These are phyloP conservation scores for Carassius carassius DNA, from an alignment of 2,113 vertebrate species.

Conservation along the genomic window DNA sequence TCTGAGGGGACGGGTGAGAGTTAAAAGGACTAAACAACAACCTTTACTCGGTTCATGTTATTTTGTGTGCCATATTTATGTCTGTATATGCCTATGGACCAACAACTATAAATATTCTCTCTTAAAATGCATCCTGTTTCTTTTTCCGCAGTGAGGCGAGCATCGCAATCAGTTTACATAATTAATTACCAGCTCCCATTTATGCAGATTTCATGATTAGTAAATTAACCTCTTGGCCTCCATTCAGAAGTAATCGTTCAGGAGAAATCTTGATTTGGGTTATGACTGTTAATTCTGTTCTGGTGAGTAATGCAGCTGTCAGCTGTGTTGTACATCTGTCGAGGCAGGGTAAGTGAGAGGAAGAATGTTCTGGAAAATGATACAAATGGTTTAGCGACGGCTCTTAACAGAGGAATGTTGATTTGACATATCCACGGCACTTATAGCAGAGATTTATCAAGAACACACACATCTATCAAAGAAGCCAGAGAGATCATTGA, in stretches of 20 bases:
- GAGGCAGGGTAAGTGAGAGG: conserved; percentile 17
- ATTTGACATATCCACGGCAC: neutral
- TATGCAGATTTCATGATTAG: conserved; percentile 70
- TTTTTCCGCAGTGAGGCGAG: conserved; percentile 45
- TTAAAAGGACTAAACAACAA: neutral
- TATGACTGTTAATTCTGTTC: conserved; percentile 51
- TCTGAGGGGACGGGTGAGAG: too few species aligned
- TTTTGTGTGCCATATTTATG: neutral
- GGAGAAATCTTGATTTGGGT: conserved; percentile 59
- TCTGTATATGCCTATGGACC: neutral
- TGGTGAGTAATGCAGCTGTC: conserved; percentile 70
- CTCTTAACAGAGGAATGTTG: neutral
- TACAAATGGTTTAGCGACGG: conserved; percentile 25
- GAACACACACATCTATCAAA: conserved; percentile 19
- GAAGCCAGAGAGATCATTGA: conserved; percentile 36
- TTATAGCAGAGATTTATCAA: conserved; percentile 37
- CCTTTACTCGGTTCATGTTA: neutral
- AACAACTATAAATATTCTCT: conserved; percentile 33
- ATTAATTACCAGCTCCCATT: conserved; percentile 58
- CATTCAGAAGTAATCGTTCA: conserved; percentile 62
- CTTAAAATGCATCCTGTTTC: conserved; percentile 11
- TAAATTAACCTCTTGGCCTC: conserved; percentile 70
- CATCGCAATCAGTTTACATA: conserved; percentile 48
- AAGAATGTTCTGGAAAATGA: conserved; percentile 34
- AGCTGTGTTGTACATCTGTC: conserved; percentile 74